Evolutionary conservation across 2,113 vertebrate species (phyloP).

Genomic region (Lamprotornis superbus): DNA sequence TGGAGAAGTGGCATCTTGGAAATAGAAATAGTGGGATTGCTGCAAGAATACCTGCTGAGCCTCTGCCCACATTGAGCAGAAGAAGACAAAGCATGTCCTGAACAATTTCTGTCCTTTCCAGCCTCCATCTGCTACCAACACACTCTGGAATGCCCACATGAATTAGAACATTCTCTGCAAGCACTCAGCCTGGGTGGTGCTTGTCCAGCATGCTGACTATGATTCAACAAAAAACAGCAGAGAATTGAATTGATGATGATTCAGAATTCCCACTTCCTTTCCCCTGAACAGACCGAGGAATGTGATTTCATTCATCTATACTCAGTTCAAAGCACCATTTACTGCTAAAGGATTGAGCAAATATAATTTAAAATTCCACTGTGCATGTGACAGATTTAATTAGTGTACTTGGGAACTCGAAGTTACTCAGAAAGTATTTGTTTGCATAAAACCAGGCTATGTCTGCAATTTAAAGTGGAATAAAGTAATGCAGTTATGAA

Average conservation of each 20-base stretch:
- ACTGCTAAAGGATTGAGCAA: conserved; percentile 27
- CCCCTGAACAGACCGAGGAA: neutral
- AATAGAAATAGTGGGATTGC: neutral
- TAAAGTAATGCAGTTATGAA: neutral
- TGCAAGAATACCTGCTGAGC: neutral
- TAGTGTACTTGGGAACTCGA: conserved; percentile 31
- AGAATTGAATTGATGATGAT: neutral
- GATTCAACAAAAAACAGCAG: neutral
- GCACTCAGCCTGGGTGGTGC: neutral
- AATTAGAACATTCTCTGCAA: neutral
- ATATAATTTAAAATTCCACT: conserved; percentile 43
- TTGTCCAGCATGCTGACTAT: neutral
- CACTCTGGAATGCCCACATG: neutral
- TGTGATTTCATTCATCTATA: neutral
- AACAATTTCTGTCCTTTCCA: neutral
- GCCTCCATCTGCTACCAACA: rapidly evolving
- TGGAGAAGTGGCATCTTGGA: neutral
- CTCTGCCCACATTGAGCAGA: neutral
- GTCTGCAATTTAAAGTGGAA: conserved; percentile 35
- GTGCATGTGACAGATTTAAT: conserved; percentile 49
- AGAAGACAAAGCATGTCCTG: rapidly evolving
- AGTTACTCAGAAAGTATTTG: conserved; percentile 51
- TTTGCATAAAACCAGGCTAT: conserved; percentile 45
- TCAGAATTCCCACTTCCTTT: neutral
- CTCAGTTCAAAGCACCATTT: conserved; percentile 5